phyloP scores from a whole-genome alignment of 2,888 invertebrate species.

The Copidosoma aretas region DNA sequence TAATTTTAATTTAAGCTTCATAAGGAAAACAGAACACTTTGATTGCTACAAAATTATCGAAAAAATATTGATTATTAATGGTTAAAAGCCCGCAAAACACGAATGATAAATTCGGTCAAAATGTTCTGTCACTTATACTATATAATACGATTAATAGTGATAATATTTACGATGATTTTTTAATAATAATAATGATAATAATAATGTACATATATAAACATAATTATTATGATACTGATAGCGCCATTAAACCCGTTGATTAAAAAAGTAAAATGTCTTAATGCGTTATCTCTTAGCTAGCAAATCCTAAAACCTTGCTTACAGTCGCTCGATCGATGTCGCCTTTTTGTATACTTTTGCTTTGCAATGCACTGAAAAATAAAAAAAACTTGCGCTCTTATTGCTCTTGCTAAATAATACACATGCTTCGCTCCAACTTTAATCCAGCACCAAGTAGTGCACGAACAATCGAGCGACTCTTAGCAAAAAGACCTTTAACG shows the following conservation, averaged over 20 bases:
- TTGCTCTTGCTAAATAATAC: too few relatives aligned
- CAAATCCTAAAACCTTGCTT: slow-evolving; percentile 42
- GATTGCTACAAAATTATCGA: neutral
- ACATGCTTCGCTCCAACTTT: neutral
- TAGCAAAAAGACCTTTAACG: slow-evolving; percentile 45
- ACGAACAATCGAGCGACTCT: slow-evolving; percentile 30
- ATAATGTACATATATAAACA: slow-evolving; percentile 22
- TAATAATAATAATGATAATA: slow-evolving; percentile 4
- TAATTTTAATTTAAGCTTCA: too few relatives aligned
- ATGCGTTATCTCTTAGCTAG: slow-evolving; percentile 42
- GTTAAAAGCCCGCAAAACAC: too few relatives aligned
- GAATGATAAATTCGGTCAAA: neutral
- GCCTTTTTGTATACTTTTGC: neutral
- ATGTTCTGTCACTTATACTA: neutral
- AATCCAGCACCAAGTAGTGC: too few relatives aligned
- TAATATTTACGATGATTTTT: slow-evolving; percentile 18
- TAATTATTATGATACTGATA: slow-evolving; percentile 23
- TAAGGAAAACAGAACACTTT: neutral
- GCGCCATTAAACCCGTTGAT: slow-evolving; percentile 38
- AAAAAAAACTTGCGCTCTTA: too few relatives aligned
- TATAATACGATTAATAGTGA: neutral
- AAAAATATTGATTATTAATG: too few relatives aligned
- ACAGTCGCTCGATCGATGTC: slow-evolving; percentile 38
- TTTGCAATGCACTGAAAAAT: too few relatives aligned
- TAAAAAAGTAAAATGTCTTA: slow-evolving; percentile 35